Conservation (phyloP, 2,797 vertebrate species). For the Nannoperca australis region DNA sequence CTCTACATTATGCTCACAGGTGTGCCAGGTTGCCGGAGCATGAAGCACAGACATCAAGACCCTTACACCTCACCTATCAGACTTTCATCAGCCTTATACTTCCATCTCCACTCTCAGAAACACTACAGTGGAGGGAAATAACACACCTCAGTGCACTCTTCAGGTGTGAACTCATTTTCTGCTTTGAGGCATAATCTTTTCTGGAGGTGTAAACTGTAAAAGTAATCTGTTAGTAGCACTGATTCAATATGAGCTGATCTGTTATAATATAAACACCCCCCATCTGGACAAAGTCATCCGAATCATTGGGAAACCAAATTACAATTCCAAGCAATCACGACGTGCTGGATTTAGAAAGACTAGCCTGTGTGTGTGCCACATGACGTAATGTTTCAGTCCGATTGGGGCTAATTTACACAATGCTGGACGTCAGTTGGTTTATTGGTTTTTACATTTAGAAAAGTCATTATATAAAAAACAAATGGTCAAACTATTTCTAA, state of each 20-base stretch:
- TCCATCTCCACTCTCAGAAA: not conserved
- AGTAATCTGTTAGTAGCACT: slow-evolving; percentile 12
- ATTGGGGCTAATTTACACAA: slow-evolving; percentile 3
- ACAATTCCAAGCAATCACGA: slow-evolving; percentile 34
- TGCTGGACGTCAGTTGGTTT: not conserved
- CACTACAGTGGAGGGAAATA: not conserved
- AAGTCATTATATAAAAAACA: too few relatives aligned
- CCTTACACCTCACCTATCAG: not conserved
- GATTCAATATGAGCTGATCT: slow-evolving; percentile 14
- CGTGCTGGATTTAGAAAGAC: slow-evolving; percentile 19
- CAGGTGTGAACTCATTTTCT: slow-evolving; percentile 23
- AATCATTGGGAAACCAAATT: slow-evolving; percentile 27
- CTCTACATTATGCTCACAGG: slow-evolving; percentile 20
- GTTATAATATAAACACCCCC: slow-evolving; percentile 9
- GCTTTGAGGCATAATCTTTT: not conserved
- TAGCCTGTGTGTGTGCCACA: slow-evolving; percentile 5
- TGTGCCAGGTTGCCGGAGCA: slow-evolving; percentile 17
- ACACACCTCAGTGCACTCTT: not conserved
- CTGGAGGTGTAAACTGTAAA: not conserved
- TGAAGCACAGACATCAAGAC: slow-evolving; percentile 19
- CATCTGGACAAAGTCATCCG: slow-evolving; percentile 33
- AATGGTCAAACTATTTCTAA: not conserved
- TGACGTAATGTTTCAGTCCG: slow-evolving; percentile 11
- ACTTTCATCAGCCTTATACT: slow-evolving; percentile 14
- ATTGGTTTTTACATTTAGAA: slow-evolving; percentile 1